phyloP scores from a whole-genome alignment of 2,888 invertebrate genomes.

The Corbicula japonica region DNA sequence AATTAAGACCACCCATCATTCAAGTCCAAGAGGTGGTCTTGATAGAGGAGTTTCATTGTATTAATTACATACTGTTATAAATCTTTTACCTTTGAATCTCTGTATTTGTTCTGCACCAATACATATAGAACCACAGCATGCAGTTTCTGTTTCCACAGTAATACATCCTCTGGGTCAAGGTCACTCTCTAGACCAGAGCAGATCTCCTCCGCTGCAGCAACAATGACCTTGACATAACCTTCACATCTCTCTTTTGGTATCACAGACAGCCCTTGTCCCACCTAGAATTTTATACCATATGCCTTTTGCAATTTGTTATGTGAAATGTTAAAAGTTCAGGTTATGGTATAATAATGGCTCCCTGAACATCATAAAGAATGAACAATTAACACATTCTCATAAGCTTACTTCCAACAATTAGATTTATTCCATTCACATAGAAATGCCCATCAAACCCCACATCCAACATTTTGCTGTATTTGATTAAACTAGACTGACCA shows the following conservation, averaged over 20 bases:
- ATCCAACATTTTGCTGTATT: no score
- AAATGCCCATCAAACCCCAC: no score
- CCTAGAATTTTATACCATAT: conserved; percentile 23
- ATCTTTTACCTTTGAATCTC: no score
- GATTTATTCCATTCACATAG: no score
- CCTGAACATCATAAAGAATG: neutral
- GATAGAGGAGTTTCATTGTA: no score
- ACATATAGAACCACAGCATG: conserved; percentile 46
- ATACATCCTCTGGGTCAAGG: conserved; percentile 29
- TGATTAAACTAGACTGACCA: no score
- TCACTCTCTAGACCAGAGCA: conserved; percentile 54
- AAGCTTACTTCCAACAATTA: neutral
- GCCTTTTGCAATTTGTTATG: neutral
- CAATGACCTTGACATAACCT: conserved; percentile 34
- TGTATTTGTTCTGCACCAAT: conserved; percentile 42
- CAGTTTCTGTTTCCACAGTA: conserved; percentile 58
- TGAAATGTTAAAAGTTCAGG: neutral
- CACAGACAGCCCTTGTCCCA: conserved; percentile 15
- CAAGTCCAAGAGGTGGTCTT: no score
- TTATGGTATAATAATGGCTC: neutral
- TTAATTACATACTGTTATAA: no score
- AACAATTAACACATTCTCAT: neutral
- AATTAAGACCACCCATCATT: no score
- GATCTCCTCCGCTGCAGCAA: conserved; percentile 42
- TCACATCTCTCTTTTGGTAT: conserved; percentile 39